Evolutionary conservation across 2,888 invertebrate species (phyloP), one percentile per base, ranked within the genome.

Genomic region (Cylloceria caligata): DNA sequence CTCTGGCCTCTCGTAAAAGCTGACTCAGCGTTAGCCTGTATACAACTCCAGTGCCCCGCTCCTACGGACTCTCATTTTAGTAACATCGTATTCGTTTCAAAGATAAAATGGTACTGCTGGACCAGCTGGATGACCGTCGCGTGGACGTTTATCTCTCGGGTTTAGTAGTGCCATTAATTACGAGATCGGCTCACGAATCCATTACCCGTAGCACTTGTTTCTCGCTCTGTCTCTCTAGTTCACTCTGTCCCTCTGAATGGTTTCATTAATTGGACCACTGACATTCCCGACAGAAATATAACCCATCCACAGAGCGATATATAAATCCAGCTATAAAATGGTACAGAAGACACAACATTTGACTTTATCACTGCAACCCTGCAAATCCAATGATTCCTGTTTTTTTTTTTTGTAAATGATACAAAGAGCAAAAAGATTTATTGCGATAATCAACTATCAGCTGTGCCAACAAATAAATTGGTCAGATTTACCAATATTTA

Each of bases 101-200:
- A 57, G 57, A 57, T 57, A 57, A 57, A 57, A 57, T 57, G 30
- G 34, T 57, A 57, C 57, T 57, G 57, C 57, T n/a, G 57, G 57
- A 27, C 30, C 57, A 34, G 34, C 57, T 57, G 57, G 57, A 57
- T 57, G 57, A n/a, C 19, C 57, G 57, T 57, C 57, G 30, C 34
- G 27, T 57, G 57, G 57, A 57, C 57, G 57, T 57, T 57, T 34
- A 57, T 34, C 57, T 57, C 57, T 34, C 9, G 16, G 57, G n/a
- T 57, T 57, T 57, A 34, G 57, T 34, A 57, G 57, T 57, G 34
- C 57, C 34, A 57, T 57, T 34, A 57, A 57, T 57, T 57, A 57
- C 57, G 34, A 57, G 57, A 57, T 57, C 57, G 30, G 27, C 34
- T 30, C 57, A 34, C 27, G 57, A 57, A 57, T 57, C 57, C 57